Evolutionary conservation across 2,113 vertebrate genomes (phyloP).

Genomic region (Oceanodroma tethys): DNA sequence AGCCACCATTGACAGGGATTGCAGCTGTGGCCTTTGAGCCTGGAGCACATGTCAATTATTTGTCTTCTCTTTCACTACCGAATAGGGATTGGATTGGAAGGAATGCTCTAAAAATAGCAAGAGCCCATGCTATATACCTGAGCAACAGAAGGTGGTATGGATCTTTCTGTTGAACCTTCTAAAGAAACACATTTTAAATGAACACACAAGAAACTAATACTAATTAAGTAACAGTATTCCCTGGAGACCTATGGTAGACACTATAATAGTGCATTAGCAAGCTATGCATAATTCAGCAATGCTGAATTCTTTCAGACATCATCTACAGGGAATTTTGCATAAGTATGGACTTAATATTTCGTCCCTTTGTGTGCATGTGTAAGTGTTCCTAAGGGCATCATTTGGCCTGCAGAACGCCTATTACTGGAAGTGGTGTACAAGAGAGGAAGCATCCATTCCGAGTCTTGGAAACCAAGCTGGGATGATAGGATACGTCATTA

Average conservation of each 20-base stretch:
- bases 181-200: neutral
- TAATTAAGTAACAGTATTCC: constrained; percentile 38
- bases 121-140: fast-evolving
- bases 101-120: neutral
- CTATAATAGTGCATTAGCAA: neutral
- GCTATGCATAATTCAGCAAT: constrained; percentile 15
- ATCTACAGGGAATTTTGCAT: neutral
- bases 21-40: neutral
- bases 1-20: neutral
- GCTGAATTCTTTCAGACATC: constrained; percentile 12
- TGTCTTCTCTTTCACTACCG: neutral
- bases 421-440: neutral
- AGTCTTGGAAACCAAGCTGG: neutral
- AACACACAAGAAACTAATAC: constrained; percentile 21
- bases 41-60: neutral
- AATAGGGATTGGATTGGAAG: neutral
- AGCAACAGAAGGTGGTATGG: neutral
- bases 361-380: neutral
- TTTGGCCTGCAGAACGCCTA: neutral
- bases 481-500: neutral
- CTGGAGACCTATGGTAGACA: neutral
- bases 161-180: neutral
- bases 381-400: neutral
- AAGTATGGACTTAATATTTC: constrained; percentile 11
- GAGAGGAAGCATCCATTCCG: neutral